phyloP scores from a whole-genome alignment of 2,888 invertebrate species.

The Monopis laevigella region DNA sequence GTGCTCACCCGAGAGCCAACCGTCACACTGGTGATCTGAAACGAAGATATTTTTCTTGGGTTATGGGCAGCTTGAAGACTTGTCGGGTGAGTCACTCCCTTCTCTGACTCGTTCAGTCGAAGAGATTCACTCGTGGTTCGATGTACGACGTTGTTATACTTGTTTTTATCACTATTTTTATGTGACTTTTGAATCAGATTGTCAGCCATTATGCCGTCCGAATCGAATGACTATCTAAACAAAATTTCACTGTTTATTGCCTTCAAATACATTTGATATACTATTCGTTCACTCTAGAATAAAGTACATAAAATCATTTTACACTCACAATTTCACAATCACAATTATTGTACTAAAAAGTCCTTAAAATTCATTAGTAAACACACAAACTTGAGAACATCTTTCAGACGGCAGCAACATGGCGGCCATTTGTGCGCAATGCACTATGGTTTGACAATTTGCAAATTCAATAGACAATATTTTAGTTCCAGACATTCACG shows the following conservation, averaged over 20 bases:
- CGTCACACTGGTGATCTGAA: slow-evolving; percentile 88
- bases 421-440: slow-evolving; percentile 70
- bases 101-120: slow-evolving; percentile 69
- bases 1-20: slow-evolving; percentile 81
- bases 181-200: slow-evolving; percentile 71
- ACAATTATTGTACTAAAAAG: slow-evolving; percentile 56
- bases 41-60: slow-evolving; percentile 87
- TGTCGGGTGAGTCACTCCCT: slow-evolving; percentile 66
- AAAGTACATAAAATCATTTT: slow-evolving; percentile 61
- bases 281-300: slow-evolving; percentile 55
- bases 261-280: slow-evolving; percentile 66
- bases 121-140: slow-evolving; percentile 79
- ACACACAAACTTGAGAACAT: slow-evolving; percentile 67
- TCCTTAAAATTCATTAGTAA: slow-evolving; percentile 67
- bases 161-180: slow-evolving; percentile 71
- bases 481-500: not conserved
- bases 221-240: slow-evolving; percentile 68
- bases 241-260: slow-evolving; percentile 67
- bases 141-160: slow-evolving; percentile 71
- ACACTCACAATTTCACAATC: slow-evolving; percentile 67
- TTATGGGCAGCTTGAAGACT: slow-evolving; percentile 65
- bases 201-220: slow-evolving; percentile 73
- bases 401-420: slow-evolving; percentile 69
- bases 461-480: slow-evolving; percentile 58
- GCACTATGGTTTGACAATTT: slow-evolving; percentile 68